A percentile compares a stretch with the other conserved stretches of the same genome.
Conservation (phyloP, 2,888 invertebrate genomes). For the Eucriotettix oculatus region DNA sequence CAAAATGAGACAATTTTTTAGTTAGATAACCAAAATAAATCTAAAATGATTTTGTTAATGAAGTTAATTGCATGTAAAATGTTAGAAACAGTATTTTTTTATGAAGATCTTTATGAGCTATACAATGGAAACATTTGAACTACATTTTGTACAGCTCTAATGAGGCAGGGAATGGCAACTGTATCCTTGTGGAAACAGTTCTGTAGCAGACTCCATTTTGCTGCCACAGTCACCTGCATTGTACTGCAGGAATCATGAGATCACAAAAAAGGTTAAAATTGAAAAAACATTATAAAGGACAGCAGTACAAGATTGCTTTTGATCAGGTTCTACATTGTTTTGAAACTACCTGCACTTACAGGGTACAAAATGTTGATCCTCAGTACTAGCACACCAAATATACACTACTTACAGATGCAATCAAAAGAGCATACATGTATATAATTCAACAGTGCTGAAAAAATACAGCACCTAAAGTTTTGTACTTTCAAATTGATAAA, state of each 20-base stretch:
- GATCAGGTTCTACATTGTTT: neutral
- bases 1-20: no score
- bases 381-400: neutral
- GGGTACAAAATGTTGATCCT: neutral
- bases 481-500: conserved; percentile 13
- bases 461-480: conserved; percentile 12
- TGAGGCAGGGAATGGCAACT: neutral
- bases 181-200: neutral
- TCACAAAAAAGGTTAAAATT: neutral
- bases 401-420: neutral
- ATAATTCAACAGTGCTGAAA: conserved; percentile 8
- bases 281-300: neutral
- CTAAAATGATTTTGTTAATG: no score
- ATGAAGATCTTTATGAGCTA: neutral
- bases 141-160: neutral
- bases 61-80: no score
- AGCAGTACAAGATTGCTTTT: neutral
- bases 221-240: neutral
- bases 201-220: neutral
- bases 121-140: neutral
- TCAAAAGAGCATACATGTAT: conserved; percentile 6
- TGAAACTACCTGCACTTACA: neutral
- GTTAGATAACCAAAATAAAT: no score
- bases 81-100: no score
- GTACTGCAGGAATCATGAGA: neutral